Percentiles rank a stretch among this genome's conserved stretches.
phyloP scores from a whole-genome alignment of 2,113 vertebrate genomes.

The Megaceryle maxima region DNA sequence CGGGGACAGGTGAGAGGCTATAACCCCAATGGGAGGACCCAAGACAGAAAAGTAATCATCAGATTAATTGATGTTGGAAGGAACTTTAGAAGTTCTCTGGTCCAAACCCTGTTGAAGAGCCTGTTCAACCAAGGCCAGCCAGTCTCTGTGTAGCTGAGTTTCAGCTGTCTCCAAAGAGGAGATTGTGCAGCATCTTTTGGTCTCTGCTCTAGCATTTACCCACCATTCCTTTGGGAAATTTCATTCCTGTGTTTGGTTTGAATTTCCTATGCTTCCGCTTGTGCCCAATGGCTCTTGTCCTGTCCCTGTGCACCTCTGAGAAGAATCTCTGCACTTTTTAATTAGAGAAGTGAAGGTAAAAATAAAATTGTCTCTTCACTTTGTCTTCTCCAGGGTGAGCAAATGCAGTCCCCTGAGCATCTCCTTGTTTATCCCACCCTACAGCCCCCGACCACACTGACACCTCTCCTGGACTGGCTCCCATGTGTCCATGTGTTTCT shows the following conservation, averaged over 20 bases:
- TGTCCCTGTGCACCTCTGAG: neutral
- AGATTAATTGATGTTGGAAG: neutral
- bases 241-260: neutral
- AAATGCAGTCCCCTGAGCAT: neutral
- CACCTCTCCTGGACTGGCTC: neutral
- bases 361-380: neutral
- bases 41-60: neutral
- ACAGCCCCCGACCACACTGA: neutral
- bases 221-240: neutral
- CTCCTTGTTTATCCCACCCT: neutral
- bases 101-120: neutral
- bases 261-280: neutral
- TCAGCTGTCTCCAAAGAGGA: neutral
- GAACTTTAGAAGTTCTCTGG: neutral
- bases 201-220: neutral
- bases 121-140: neutral
- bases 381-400: neutral
- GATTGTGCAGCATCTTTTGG: neutral
- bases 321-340: neutral
- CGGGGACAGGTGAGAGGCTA: neutral
- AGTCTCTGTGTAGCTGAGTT: neutral
- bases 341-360: neutral
- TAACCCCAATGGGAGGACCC: accelerated
- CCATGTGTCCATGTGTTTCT: neutral
- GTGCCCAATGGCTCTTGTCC: neutral